Percentiles rank a stretch among this genome's conserved stretches.
Evolutionary conservation across 2,888 invertebrate species (phyloP).

Genomic region (Luperina testacea): DNA sequence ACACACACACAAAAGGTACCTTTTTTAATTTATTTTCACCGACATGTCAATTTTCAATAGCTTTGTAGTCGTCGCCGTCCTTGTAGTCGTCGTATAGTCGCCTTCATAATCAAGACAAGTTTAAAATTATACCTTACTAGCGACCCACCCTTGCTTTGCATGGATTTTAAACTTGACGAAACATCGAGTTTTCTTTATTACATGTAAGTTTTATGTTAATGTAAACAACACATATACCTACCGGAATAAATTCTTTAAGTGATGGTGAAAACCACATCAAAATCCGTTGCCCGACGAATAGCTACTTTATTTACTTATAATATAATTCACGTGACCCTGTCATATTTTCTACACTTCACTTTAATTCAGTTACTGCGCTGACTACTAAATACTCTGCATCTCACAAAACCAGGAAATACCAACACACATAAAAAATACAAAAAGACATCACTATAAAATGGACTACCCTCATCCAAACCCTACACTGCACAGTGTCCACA

Average conservation of each 20-base stretch:
- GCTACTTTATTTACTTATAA: too few species aligned
- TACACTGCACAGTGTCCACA: conserved; percentile 30
- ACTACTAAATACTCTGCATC: not conserved
- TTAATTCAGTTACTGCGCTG: not conserved
- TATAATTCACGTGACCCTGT: not conserved
- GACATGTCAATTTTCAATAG: not conserved
- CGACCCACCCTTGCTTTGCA: too few species aligned
- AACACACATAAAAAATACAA: not conserved
- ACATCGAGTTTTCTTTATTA: not conserved
- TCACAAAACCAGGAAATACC: not conserved
- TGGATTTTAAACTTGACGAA: not conserved
- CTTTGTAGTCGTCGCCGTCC: not conserved
- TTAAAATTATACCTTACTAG: not conserved
- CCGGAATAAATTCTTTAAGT: not conserved
- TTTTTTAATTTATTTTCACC: not conserved
- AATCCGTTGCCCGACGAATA: not conserved
- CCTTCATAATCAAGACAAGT: not conserved
- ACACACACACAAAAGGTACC: too few species aligned
- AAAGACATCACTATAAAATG: conserved; percentile 13
- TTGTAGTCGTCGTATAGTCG: too few species aligned
- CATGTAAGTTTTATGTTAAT: not conserved
- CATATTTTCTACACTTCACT: not conserved
- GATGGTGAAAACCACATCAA: not conserved
- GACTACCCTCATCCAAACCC: not conserved
- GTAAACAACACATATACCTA: not conserved